Base-by-base conservation (phyloP, 2,888 invertebrate species). In the Beris morrisii region DNA sequence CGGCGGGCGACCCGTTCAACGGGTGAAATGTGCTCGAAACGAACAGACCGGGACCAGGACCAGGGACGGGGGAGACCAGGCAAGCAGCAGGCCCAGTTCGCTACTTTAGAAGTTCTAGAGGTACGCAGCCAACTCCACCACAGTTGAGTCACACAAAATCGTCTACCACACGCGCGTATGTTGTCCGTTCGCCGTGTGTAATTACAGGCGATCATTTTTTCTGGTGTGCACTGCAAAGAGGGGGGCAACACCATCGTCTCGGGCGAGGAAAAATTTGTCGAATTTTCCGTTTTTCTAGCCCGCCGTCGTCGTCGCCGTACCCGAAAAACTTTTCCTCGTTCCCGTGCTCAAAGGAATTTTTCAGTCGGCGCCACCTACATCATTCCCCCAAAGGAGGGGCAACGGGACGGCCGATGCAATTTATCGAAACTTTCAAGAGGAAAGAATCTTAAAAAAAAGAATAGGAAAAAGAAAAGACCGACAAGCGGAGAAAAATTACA, bases 351-450 rank as follows among this genome's bases (percentile, higher is more conserved):
- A 38, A 38, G 38, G 38, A 38, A 38, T 38, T 38, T 38, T 38
- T 38, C 38, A 9, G 9, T 38, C 38, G 38, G 22, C 22, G 22
- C 22, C 22, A 22, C 22, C 22, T 22, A 22, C 22, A 22, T 22
- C 22, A 22, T 22, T 22, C 38, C 7, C 38, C 38, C 5, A 15
- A 11, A 30, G n/a, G 30, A 31, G 46, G 31, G 45, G 30, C 53
- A 11, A 30, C 31, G 13, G 31, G 15, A 31, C 38, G 11, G 22
- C 4, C 9, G 38, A 50, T 4, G 50, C 22, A 56, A 48, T 57
- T 45, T 12, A 78, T 80, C 74, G 48, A 22, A 48, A 48, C 48
- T 5, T 48, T 22, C 22, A 3, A 3, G 22, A 48, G 12, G 22
- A 11, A 48, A 11, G 9, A 7, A 22, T 13, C 13, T 5, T 15